Conservation (phyloP, 1,140 invertebrate genomes). For the Leptopilina clavipes region DNA sequence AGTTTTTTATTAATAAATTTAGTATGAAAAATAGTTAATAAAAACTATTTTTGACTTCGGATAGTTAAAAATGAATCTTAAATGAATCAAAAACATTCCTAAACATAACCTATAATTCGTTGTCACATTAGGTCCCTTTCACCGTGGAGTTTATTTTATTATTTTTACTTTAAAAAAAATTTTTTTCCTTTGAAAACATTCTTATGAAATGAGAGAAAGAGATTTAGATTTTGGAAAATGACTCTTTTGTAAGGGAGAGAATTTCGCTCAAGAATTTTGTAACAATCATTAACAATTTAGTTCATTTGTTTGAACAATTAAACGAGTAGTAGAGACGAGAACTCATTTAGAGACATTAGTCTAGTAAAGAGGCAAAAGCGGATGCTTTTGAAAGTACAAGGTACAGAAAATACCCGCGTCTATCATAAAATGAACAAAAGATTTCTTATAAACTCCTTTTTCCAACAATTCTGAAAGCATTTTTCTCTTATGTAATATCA, state of each 20-base stretch:
- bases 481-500: conserved; percentile 12
- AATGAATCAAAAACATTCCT: no score
- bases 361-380: conserved; percentile 9
- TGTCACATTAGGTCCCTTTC: no score
- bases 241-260: background rate
- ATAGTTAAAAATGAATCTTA: no score
- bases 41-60: no score
- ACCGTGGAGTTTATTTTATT: no score
- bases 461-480: conserved; percentile 3
- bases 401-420: background rate
- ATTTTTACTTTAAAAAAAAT: no score
- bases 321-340: background rate
- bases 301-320: conserved; percentile 25
- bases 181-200: no score
- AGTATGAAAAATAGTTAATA: no score
- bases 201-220: no score
- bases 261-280: background rate
- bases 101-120: no score
- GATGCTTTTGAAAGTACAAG: conserved; percentile 15
- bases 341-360: conserved; percentile 30
- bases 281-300: conserved; percentile 21
- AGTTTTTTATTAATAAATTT: no score
- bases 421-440: conserved; percentile 31
- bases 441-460: conserved; percentile 23
- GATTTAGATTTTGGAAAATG: no score